Evolutionary conservation across 2,113 vertebrate species (phyloP), one percentile per base, ranked within the genome.

Genomic region (Erythrolamprus reginae): DNA sequence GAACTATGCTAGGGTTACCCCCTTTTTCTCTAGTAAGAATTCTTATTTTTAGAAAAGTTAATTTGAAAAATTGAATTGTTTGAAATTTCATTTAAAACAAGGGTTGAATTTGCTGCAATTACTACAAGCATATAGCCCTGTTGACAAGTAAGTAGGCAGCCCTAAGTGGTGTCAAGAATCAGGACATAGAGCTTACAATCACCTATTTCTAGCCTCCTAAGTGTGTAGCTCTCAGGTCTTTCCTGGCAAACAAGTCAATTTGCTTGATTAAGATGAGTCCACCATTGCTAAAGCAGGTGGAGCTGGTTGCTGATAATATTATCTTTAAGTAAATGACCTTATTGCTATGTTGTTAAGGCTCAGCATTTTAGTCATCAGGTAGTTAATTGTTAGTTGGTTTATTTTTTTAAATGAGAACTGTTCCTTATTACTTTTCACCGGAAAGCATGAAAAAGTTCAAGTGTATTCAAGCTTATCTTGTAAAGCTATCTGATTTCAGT

Each of bases 331-430:
- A 92, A 92, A 93, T 95, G 95, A 92, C 90, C 92, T 92, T 84
- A 93, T 93, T 86, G 89, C 93, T 95, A 95, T 86, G 91, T 12
- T 10, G 58, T 1, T 4, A 33, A 97, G 97, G 96, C 91, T 97
- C 95, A 96, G 94, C 91, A 92, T 92, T 42, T 12, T 96, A 94
- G 95, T 96, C 95, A 93, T 77, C 33, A 42, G 17, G 7, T 77
- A 77, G 70, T 77, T 77, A 77, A 77, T 53, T 91, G 88, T 48
- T 93, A 28, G 21, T 93, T 93, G 95, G 94, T 96, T 6, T 33
- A 9, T n/a, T 93, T 92, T 93, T 96, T 96, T 82, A 28, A 5
- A 5, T 93, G 93, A 91, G 90, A 93, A 90, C 82, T 90, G 86
- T 87, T 95, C 82, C 91, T 95, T 92, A 10, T 92, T 88, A 82